Evolutionary conservation across 1,140 invertebrate genomes (phyloP), one percentile per base, ranked within the genome.

Genomic region (Leptopilina boulardi): DNA sequence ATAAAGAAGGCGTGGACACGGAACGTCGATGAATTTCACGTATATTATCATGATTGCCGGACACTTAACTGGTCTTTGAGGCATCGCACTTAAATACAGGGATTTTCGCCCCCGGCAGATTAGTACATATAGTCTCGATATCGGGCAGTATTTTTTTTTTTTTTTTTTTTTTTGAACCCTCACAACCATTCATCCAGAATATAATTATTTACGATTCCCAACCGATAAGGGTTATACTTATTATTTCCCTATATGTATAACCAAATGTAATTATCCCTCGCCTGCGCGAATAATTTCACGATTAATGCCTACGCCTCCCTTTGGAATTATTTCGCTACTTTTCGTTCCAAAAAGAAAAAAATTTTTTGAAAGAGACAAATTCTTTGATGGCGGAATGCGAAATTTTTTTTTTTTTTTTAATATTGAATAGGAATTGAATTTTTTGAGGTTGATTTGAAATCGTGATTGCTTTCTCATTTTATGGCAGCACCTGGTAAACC

Each of bases 141-240:
- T 77, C 73, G 47, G 72, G 9, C 70, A 71, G 73, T 71, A 78
- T 41, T 42, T 44, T 23, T 66, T 70, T 75, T 42, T 44, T 23
- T 66, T 70, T 75, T 41, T 42, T 44, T 23, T 66, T 70, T 75
- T 21, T 59, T 66, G 26, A 13, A 23, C 26, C 21, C 59, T 30
- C 59, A n/a, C n/a, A 73, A 74, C 66, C 81, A 54, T 80, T 75
- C 73, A 51, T 77, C 78, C 70, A 13, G 54, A 71, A 80, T 78
- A 77, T 80, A 80, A 82, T 80, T 82, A 82, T 77, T 75, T 75
- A 59, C 70, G 21, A 76, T 72, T 76, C 73, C n/a, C 70, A 44
- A 34, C 44, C 51, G 23, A 77, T 77, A 72, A 34, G 13, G 73
- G 75, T 76, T 76, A 71, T 76, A 71, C 34, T 66, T 34, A 66